These are phyloP conservation scores for Zaprionus vittiger DNA, from an alignment of 1,140 invertebrate species.

Conservation along the genomic window DNA sequence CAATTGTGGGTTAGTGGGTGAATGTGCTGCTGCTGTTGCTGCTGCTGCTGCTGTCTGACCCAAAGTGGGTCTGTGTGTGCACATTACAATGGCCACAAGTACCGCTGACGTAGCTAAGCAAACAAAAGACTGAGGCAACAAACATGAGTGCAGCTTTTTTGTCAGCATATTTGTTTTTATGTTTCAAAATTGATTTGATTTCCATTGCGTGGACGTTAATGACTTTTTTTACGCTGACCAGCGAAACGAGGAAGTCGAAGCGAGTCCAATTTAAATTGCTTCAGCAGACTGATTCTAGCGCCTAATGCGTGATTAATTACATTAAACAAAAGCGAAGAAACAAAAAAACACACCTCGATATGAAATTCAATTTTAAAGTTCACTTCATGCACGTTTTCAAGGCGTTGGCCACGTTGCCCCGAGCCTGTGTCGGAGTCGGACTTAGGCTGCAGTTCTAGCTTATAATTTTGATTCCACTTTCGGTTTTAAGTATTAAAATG, in stretches of 20 bases:
- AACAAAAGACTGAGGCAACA: conserved; percentile 43
- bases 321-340: conserved; percentile 42
- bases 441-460: conserved; percentile 54
- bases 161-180: background rate
- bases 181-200: conserved; percentile 5
- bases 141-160: conserved; percentile 19
- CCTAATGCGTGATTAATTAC: conserved; percentile 72
- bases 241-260: conserved; percentile 52
- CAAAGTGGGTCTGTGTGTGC: conserved; percentile 36
- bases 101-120: conserved; percentile 24
- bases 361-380: conserved; percentile 51
- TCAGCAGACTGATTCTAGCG: conserved; percentile 44
- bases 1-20: conserved; percentile 80
- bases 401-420: conserved; percentile 43
- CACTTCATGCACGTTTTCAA: conserved; percentile 58
- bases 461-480: conserved; percentile 61
- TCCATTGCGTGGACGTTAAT: conserved; percentile 26
- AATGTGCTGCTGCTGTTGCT: conserved; percentile 53
- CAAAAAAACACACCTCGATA: conserved; percentile 54
- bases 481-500: conserved; percentile 69
- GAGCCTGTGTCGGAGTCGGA: conserved; percentile 39
- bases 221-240: conserved; percentile 27
- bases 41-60: conserved; percentile 44
- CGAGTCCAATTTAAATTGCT: conserved; percentile 55
- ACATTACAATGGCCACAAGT: conserved; percentile 67